phyloP scores from a whole-genome alignment of 2,113 vertebrate genomes.

The Oryzias curvinotus region DNA sequence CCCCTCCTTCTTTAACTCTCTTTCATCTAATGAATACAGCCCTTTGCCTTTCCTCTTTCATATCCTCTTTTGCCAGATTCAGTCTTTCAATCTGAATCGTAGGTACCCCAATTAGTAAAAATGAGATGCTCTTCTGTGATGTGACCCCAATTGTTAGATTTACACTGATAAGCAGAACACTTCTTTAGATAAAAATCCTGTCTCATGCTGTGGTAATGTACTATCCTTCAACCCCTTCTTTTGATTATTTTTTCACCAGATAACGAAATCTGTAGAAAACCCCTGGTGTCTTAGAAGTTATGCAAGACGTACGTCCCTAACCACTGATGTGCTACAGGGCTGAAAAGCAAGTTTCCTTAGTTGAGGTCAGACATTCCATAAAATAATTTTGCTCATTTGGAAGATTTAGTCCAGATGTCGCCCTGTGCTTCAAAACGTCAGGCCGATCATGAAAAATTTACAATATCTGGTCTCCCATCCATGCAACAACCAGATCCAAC shows the following conservation, averaged over 20 bases:
- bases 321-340: conserved; percentile 2
- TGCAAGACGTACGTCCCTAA: conserved; percentile 24
- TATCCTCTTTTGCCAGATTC: conserved; percentile 3
- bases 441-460: too few relatives aligned
- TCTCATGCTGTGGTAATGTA: conserved; percentile 47
- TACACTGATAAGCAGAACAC: conserved; percentile 55
- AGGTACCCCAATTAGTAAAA: conserved; percentile 45
- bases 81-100: conserved; percentile 10
- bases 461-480: too few relatives aligned
- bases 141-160: conserved; percentile 55
- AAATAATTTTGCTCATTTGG: too few relatives aligned
- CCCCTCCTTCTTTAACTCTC: not conserved
- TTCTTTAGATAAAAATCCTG: conserved; percentile 46
- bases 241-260: conserved; percentile 37
- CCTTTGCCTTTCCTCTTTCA: conserved; percentile 1
- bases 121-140: conserved; percentile 41
- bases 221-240: conserved; percentile 43
- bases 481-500: too few relatives aligned
- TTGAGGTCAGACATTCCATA: too few relatives aligned
- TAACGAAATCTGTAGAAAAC: conserved; percentile 45
- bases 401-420: too few relatives aligned
- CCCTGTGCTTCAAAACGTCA: too few relatives aligned
- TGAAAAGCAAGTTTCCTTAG: too few relatives aligned
- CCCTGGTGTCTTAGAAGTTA: conserved; percentile 30
- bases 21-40: conserved; percentile 11